phyloP scores from a whole-genome alignment of 1,140 invertebrate genomes.

The Sinonovacula constricta region DNA sequence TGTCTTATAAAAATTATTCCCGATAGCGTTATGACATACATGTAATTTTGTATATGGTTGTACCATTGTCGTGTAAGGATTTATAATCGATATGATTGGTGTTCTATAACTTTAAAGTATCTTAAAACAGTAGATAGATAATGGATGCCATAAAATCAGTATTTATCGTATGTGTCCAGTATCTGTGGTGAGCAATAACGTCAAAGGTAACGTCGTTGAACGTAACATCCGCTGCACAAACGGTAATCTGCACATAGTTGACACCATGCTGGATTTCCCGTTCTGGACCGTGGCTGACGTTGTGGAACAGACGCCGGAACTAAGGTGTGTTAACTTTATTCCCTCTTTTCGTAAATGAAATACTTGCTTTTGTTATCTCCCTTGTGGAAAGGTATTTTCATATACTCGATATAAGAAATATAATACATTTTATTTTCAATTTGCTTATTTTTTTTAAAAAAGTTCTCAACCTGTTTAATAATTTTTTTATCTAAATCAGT shows the following conservation, averaged over 20 bases:
- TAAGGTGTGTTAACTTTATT: conserved; percentile 5
- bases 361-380: neutral
- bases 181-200: conserved; percentile 66
- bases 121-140: neutral
- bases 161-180: conserved; percentile 53
- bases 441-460: conserved; percentile 10
- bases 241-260: conserved; percentile 82
- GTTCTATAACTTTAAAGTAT: too few species aligned
- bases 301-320: conserved; percentile 50
- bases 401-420: neutral
- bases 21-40: too few species aligned
- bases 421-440: neutral
- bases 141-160: neutral
- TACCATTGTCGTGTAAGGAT: too few species aligned
- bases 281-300: conserved; percentile 64
- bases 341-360: neutral
- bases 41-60: too few species aligned
- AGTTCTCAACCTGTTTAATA: neutral
- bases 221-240: conserved; percentile 82
- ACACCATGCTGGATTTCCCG: conserved; percentile 79
- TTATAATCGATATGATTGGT: too few species aligned
- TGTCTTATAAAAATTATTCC: too few species aligned
- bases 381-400: neutral
- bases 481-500: neutral
- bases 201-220: conserved; percentile 75